phyloP scores from a whole-genome alignment of 2,888 invertebrate species.

The Helobdella robusta region DNA sequence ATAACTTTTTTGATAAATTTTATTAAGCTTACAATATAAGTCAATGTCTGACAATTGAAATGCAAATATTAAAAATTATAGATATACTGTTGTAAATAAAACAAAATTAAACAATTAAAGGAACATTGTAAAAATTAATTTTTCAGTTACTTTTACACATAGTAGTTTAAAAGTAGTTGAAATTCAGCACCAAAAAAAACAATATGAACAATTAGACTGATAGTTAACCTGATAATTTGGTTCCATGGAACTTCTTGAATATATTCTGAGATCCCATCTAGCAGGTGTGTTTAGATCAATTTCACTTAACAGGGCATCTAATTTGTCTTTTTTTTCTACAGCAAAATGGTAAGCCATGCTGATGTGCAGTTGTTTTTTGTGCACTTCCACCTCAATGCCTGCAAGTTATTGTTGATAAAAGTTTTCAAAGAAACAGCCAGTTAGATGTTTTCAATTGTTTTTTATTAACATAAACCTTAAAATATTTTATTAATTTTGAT shows the following conservation, averaged over 20 bases:
- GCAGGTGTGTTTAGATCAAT: conserved; percentile 61
- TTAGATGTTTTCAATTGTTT: neutral
- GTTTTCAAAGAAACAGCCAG: neutral
- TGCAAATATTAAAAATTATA: too few relatives aligned
- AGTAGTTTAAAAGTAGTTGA: too few relatives aligned
- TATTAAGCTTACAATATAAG: too few relatives aligned
- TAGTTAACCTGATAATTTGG: conserved; percentile 42
- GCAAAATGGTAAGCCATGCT: conserved; percentile 81
- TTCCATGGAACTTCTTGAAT: conserved; percentile 62
- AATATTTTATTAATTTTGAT: neutral
- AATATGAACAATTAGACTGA: too few relatives aligned
- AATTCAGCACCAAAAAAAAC: too few relatives aligned
- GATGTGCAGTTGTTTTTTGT: conserved; percentile 74
- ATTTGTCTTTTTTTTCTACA: conserved; percentile 60
- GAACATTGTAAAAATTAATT: too few relatives aligned
- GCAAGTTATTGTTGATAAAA: neutral
- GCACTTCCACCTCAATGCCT: conserved; percentile 57
- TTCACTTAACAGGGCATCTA: conserved; percentile 65
- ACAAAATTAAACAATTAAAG: too few relatives aligned
- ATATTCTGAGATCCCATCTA: conserved; percentile 75
- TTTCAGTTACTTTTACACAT: too few relatives aligned
- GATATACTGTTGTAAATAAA: too few relatives aligned
- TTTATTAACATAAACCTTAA: neutral
- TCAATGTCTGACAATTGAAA: too few relatives aligned
- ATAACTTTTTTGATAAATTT: too few relatives aligned